A percentile compares a stretch with the other conserved stretches of the same genome.
Conservation (phyloP, 2,113 vertebrate species). For the Synodontis membranacea region DNA sequence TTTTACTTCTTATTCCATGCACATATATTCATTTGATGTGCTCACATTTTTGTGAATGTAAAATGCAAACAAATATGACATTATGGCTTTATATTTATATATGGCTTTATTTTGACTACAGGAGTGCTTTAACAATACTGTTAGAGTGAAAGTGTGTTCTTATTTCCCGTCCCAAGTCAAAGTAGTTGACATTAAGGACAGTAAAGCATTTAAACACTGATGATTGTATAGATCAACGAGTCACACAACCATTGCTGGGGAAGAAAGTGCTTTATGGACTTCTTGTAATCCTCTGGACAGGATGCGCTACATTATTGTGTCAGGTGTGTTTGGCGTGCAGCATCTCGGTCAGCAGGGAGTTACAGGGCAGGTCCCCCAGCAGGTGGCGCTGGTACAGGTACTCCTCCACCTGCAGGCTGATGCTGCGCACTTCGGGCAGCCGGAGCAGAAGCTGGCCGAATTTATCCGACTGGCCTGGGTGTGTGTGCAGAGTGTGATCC, state of each 20-base stretch:
- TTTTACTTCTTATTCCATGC: neutral
- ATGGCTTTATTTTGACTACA: neutral
- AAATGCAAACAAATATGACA: neutral
- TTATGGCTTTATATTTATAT: neutral
- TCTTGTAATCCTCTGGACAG: neutral
- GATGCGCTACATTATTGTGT: constrained; percentile 20
- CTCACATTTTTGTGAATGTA: neutral
- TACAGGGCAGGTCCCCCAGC: constrained; percentile 79
- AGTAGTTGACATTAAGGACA: neutral
- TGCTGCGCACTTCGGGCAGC: constrained; percentile 79
- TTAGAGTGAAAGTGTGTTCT: neutral
- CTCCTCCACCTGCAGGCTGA: constrained; percentile 78
- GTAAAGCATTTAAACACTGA: neutral
- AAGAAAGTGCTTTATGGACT: neutral
- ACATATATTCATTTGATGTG: neutral
- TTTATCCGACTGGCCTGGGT: constrained; percentile 74
- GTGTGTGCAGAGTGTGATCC: constrained; percentile 72
- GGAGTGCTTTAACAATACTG: neutral
- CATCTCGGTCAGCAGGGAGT: constrained; percentile 80
- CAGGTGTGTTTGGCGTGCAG: constrained; percentile 77
- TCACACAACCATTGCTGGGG: neutral
- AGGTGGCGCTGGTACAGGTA: constrained; percentile 81
- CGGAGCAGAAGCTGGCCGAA: constrained; percentile 79
- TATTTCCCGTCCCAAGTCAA: neutral
- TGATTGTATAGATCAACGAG: neutral